Evolutionary conservation across 1,140 invertebrate species (phyloP), one percentile per base, ranked within the genome.

Genomic region (Micrasema minimum): DNA sequence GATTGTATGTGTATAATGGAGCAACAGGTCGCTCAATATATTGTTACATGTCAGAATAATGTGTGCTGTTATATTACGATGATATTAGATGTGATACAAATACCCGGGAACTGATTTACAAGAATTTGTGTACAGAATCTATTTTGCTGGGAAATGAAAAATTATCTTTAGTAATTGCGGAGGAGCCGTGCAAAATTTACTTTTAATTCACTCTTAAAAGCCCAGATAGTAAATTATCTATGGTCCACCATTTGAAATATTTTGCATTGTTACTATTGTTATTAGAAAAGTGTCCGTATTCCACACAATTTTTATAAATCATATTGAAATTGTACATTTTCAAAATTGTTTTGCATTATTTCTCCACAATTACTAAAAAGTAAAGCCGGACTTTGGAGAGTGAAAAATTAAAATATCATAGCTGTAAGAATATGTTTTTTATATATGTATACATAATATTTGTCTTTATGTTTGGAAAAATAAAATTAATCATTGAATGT

Each of bases 1-100:
- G n/a, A n/a, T n/a, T n/a, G n/a, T 31, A 31, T 31, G 26, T 31
- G 26, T 31, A 31, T 31, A n/a, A 31, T 31, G 26, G 26, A 31
- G 26, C 26, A 2, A 7, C 26, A 31, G 7, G 2, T 7, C 3
- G 26, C 26, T 31, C 26, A 31, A 31, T 7, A 31, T 31, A 31
- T 31, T 31, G 3, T 31, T 31, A 31, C 7, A 7, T 31, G 26
- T 31, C 26, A 31, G 26, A 31, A 31, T 31, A 31, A 31, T 55
- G 14, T 16, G 35, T 59, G n/a, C 31, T 59, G 31, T 41, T 59
- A 31, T 16, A n/a, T n/a, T n/a, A n/a, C n/a, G n/a, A n/a, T 59
- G 55, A 59, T 59, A 59, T 59, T 59, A 38, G 55, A 59, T 59
- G 55, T 59, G 55, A 38, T 59, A 59, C 5, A 12, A 38, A 59